phyloP scores from a whole-genome alignment of 1,140 invertebrate genomes.

The Panulirus ornatus region DNA sequence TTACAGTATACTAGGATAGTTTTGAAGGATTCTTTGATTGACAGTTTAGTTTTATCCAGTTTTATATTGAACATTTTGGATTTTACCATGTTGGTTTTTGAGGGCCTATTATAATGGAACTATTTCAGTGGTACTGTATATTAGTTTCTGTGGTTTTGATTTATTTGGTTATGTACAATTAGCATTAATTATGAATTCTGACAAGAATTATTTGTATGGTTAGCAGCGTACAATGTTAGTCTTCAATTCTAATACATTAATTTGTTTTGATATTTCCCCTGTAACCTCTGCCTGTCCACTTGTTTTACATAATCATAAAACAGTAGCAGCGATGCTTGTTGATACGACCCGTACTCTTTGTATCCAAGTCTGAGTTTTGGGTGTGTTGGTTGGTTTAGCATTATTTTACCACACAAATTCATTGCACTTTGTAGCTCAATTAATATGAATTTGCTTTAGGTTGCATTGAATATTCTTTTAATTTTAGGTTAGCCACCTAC shows the following conservation, averaged over 20 bases:
- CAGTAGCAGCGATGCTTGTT: constrained; percentile 52
- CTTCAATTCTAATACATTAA: constrained; percentile 27
- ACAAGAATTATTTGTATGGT: constrained; percentile 14
- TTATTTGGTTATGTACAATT: constrained; percentile 17
- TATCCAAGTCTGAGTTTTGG: constrained; percentile 60
- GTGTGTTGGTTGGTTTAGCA: constrained; percentile 61
- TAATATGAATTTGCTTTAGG: constrained; percentile 64
- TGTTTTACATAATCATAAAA: constrained; percentile 46
- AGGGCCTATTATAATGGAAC: constrained; percentile 1
- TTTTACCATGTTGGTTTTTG: constrained; percentile 35
- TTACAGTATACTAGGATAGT: constrained; percentile 69
- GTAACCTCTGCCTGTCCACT: constrained; percentile 36
- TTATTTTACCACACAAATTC: constrained; percentile 57
- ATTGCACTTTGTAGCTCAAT: constrained; percentile 70
- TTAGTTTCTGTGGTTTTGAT: constrained; percentile 1
- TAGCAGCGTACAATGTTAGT: constrained; percentile 31
- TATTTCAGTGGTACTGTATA: neutral
- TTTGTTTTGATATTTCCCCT: constrained; percentile 27
- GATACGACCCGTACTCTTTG: constrained; percentile 39
- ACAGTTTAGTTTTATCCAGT: constrained; percentile 46
- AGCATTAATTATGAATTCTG: constrained; percentile 10
- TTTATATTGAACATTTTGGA: constrained; percentile 33
- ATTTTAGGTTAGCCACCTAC: constrained; percentile 45
- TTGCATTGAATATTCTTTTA: constrained; percentile 56
- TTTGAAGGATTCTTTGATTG: constrained; percentile 62